Evolutionary conservation across 2,797 vertebrate genomes (phyloP), one percentile per base, ranked within the genome.

Genomic region (Sparidentex hasta): DNA sequence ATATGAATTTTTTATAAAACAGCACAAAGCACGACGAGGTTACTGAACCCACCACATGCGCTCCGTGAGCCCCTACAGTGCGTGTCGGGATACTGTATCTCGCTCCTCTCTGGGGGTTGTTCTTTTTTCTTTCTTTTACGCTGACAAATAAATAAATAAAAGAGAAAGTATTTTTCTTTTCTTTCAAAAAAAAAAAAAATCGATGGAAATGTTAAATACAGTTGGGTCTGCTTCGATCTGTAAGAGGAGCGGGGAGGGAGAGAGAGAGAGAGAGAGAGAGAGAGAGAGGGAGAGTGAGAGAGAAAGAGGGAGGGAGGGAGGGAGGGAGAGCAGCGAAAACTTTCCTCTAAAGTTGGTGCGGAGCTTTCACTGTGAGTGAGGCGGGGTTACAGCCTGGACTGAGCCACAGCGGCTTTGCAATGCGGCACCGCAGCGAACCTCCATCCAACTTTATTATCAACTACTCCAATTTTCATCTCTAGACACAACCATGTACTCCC

Each of bases 361-460:
- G 90, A 95, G 96, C 96, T 97, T 97, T 96, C 96, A 96, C 95
- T 97, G 97, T 94, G 95, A 96, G 96, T 91, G 95, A 96, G 96
- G 96, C 96, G 96, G 96, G 95, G 96, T 95, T 95, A 95, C 91
- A 94, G 91, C 94, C 93, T 94, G 95, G 95, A 96, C 94, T 93
- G 92, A 94, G 92, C 88, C 91, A 94, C 94, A 91, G 94, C 90
- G 92, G 91, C 92, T 94, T 93, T 95, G 95, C 95, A 87, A 95
- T 95, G 95, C 95, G 90, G 94, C 93, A 93, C 93, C 90, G 87
- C 94, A 93, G 94, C 93, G 94, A 95, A 93, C 94, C 95, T 95
- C 90, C 93, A 95, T 92, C 93, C 95, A 94, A 95, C 92, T 95
- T 92, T 88, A 89, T 85, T 84, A 91, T 77, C 92, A 89, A 85